Percentiles rank a stretch among this genome's conserved stretches.
phyloP scores from a whole-genome alignment of 2,113 vertebrate genomes.

The Anas platyrhynchos region DNA sequence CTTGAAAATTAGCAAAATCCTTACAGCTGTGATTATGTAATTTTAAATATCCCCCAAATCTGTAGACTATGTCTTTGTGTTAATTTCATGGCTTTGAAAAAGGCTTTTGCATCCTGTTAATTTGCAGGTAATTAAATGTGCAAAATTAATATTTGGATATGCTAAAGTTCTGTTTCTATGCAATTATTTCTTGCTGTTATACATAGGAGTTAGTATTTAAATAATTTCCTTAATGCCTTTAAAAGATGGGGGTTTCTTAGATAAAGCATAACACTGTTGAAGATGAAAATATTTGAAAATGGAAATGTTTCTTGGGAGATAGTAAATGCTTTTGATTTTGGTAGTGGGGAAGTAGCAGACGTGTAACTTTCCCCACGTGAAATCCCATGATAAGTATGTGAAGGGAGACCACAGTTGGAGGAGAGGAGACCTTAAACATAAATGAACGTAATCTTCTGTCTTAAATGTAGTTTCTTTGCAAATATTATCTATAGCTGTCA shows the following conservation, averaged over 20 bases:
- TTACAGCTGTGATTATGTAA: not conserved
- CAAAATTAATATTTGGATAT: not conserved
- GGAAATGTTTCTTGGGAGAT: not conserved
- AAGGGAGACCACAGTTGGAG: not conserved
- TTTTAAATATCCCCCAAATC: not conserved
- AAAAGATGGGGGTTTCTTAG: not conserved
- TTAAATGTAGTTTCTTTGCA: not conserved
- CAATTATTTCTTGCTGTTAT: not conserved
- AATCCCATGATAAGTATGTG: not conserved
- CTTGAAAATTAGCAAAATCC: slow-evolving; percentile 25
- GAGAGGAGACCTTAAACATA: not conserved
- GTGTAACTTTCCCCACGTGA: not conserved
- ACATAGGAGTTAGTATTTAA: not conserved
- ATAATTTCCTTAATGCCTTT: not conserved
- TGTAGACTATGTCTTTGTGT: not conserved
- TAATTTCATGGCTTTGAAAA: slow-evolving; percentile 1
- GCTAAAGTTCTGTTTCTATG: not conserved
- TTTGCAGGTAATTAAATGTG: not conserved
- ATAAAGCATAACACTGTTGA: not conserved
- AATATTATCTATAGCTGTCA: not conserved
- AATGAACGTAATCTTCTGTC: not conserved
- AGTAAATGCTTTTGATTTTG: not conserved
- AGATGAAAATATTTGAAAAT: not conserved
- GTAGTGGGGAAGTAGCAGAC: not conserved
- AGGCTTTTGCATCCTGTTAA: slow-evolving; percentile 15